These are phyloP conservation scores for Amphipyra berbera DNA, from an alignment of 2,888 invertebrate genomes.

Conservation along the genomic window DNA sequence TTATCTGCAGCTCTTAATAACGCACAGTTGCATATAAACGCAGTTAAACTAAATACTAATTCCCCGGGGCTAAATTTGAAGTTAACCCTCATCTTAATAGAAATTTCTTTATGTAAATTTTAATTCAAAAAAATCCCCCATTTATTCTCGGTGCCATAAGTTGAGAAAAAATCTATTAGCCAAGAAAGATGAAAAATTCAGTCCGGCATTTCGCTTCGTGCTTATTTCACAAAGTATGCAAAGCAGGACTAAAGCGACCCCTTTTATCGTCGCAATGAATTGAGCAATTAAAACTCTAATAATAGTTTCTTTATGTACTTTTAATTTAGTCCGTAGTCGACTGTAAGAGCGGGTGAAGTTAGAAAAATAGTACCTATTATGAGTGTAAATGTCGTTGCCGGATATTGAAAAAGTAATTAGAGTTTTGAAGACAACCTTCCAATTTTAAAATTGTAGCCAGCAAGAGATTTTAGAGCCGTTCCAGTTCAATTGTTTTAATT, in stretches of 20 bases:
- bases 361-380: slow-evolving; percentile 26
- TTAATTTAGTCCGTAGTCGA: slow-evolving; percentile 43
- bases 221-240: slow-evolving; percentile 64
- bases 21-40: slow-evolving; percentile 53
- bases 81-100: slow-evolving; percentile 75
- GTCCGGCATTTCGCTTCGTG: slow-evolving; percentile 54
- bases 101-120: slow-evolving; percentile 78
- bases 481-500: no score
- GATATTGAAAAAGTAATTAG: slow-evolving; percentile 41
- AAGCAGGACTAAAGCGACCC: slow-evolving; percentile 55
- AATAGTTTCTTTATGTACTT: slow-evolving; percentile 56
- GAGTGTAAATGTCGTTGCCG: slow-evolving; percentile 22
- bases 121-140: slow-evolving; percentile 71
- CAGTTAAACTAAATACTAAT: slow-evolving; percentile 64
- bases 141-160: slow-evolving; percentile 67
- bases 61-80: slow-evolving; percentile 68
- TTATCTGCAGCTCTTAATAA: slow-evolving; percentile 35
- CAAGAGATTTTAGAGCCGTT: slow-evolving; percentile 7
- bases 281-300: slow-evolving; percentile 58
- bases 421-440: slow-evolving; percentile 14
- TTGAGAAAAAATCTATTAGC: slow-evolving; percentile 77
- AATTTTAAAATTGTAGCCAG: slow-evolving; percentile 1
- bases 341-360: slow-evolving; percentile 25
- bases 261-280: slow-evolving; percentile 49
- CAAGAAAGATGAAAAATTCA: slow-evolving; percentile 66